Percentiles rank a stretch among this genome's conserved stretches.
Conservation (phyloP, 2,797 vertebrate genomes). For the Pachyuromys duprasi region DNA sequence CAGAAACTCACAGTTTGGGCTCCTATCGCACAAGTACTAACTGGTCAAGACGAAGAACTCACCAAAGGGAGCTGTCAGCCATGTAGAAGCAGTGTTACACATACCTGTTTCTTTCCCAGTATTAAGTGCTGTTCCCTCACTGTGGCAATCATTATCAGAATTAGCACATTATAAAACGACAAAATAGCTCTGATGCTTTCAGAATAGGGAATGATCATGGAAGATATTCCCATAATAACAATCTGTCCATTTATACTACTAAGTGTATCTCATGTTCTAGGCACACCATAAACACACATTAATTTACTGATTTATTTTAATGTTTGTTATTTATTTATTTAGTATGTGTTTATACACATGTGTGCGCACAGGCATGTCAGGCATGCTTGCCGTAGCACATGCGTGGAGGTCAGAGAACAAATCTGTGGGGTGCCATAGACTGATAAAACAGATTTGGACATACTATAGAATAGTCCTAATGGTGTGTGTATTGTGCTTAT, state of each 20-base stretch:
- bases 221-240: not conserved
- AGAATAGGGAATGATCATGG: not conserved
- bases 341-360: not conserved
- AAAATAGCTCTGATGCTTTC: not conserved
- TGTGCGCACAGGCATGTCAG: too few species aligned
- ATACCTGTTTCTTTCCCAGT: not conserved
- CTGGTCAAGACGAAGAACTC: not conserved
- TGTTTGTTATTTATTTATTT: not conserved
- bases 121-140: not conserved
- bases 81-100: not conserved
- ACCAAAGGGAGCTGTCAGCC: not conserved
- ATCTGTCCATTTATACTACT: not conserved
- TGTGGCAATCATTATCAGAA: not conserved
- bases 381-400: not conserved
- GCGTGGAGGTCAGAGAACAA: not conserved
- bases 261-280: not conserved
- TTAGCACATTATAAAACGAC: not conserved
- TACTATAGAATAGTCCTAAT: not conserved
- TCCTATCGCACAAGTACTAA: not conserved
- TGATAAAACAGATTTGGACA: conserved; percentile 1
- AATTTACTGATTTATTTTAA: not conserved
- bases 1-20: not conserved
- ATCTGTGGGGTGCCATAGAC: not conserved
- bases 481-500: not conserved
- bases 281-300: not conserved